Conservation (phyloP, 2,113 vertebrate species). For the Oryzias melastigma region DNA sequence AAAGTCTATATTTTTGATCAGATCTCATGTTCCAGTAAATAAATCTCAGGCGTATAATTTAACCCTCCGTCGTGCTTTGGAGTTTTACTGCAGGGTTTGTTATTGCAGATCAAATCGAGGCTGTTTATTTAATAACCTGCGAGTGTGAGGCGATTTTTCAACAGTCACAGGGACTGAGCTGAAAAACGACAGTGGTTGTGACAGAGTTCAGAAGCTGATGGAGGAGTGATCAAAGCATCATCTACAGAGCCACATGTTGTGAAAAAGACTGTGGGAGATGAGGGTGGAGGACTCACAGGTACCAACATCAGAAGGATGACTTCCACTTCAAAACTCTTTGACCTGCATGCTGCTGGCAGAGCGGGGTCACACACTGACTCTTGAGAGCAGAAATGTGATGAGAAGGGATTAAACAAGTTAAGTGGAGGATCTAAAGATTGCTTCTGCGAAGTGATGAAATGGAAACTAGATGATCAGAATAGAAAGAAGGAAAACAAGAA, state of each 20-base stretch:
- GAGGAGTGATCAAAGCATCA: slow-evolving; percentile 64
- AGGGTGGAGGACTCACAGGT: no score
- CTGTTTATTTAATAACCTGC: slow-evolving; percentile 51
- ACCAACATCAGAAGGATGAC: slow-evolving; percentile 10
- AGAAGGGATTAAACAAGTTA: slow-evolving; percentile 36
- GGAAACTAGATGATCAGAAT: slow-evolving; percentile 6
- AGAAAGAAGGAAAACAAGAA: slow-evolving; percentile 13
- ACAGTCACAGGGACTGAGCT: slow-evolving; percentile 42
- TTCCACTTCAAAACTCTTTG: slow-evolving; percentile 11
- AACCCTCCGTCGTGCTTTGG: slow-evolving; percentile 21
- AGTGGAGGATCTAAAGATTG: slow-evolving; percentile 43
- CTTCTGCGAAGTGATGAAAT: slow-evolving; percentile 22
- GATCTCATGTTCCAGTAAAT: slow-evolving; percentile 28
- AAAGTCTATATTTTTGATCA: slow-evolving; percentile 38
- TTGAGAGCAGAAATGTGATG: slow-evolving; percentile 24
- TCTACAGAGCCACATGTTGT: slow-evolving; percentile 33
- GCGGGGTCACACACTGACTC: slow-evolving; percentile 20
- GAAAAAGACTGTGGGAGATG: slow-evolving; percentile 21
- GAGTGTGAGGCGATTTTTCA: slow-evolving; percentile 35
- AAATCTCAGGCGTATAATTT: slow-evolving; percentile 21
- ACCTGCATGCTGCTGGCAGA: slow-evolving; percentile 33
- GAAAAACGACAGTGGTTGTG: slow-evolving; percentile 50
- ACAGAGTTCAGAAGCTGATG: slow-evolving; percentile 45
- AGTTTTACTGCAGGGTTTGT: slow-evolving; percentile 14
- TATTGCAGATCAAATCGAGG: slow-evolving; percentile 18